Conservation (phyloP, 92 coral and sea anemone species). For the Parazoanthus darwini region DNA sequence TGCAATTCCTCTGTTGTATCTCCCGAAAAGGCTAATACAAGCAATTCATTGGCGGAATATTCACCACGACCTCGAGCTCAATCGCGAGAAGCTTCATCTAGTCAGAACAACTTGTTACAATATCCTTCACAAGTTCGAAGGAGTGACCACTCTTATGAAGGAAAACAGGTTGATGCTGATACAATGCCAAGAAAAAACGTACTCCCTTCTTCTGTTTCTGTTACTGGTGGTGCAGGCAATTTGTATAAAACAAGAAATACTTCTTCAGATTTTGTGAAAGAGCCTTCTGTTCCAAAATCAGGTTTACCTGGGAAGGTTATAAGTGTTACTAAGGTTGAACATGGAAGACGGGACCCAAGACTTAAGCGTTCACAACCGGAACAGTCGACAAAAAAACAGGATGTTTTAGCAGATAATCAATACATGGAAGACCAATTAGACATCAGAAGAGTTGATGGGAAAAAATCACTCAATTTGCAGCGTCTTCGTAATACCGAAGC, state of each 20-base stretch:
- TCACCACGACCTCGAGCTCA: not conserved
- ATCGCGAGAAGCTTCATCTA: not conserved
- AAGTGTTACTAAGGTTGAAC: not conserved
- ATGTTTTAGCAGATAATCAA: not conserved
- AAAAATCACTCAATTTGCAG: not conserved
- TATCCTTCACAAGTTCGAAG: not conserved
- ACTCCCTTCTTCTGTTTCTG: not conserved
- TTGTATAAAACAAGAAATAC: not conserved
- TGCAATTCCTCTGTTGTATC: not conserved
- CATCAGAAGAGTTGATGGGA: not conserved
- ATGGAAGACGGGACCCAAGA: slow-evolving; percentile 30
- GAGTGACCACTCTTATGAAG: not conserved
- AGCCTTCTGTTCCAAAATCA: not conserved
- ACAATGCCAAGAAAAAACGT: not conserved
- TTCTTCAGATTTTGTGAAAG: not conserved
- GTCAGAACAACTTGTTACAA: not conserved
- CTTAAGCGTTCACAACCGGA: not conserved
- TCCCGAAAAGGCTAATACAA: not conserved
- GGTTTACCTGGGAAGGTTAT: not conserved
- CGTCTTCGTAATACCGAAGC: not conserved
- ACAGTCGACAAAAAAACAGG: not conserved
- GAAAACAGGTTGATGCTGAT: not conserved
- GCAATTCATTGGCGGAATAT: not conserved
- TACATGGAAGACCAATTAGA: not conserved
- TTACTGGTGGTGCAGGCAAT: not conserved